Evolutionary conservation across 2,888 invertebrate genomes (phyloP).

Genomic region (Limnephilus rhombicus): DNA sequence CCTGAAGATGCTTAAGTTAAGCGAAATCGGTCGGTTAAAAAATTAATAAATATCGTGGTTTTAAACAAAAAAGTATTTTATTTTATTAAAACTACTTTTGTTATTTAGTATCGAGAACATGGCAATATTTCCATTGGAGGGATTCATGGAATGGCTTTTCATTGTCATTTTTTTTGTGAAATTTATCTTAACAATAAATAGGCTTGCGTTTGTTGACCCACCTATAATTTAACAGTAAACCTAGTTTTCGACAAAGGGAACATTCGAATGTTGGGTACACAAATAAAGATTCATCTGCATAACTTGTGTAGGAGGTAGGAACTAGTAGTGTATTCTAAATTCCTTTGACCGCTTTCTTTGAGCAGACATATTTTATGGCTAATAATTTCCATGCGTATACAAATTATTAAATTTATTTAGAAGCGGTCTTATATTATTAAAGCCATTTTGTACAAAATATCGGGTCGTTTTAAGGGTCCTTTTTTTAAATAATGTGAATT

Average conservation of each 20-base stretch:
- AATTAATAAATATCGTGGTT: no score
- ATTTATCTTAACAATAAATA: background rate
- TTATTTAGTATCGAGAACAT: background rate
- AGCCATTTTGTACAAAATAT: constrained; percentile 7
- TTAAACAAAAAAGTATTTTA: no score
- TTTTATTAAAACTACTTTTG: background rate
- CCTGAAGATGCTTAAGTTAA: no score
- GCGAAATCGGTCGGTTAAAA: no score
- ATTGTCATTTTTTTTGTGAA: background rate
- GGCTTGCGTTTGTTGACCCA: background rate
- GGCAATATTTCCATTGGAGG: background rate
- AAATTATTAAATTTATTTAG: constrained; percentile 35
- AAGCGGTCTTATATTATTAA: constrained; percentile 23
- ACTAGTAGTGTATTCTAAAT: background rate
- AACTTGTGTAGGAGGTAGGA: background rate
- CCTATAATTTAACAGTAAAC: background rate
- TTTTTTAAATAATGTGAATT: constrained; percentile 40
- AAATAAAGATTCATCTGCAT: background rate
- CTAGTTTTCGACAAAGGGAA: background rate
- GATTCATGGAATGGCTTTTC: background rate
- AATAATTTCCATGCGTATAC: constrained; percentile 27
- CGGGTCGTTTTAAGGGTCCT: constrained; percentile 13
- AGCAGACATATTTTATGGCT: constrained; percentile 21
- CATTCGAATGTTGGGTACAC: background rate
- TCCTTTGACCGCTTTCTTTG: constrained; percentile 37